Conservation (phyloP, 2,888 invertebrate species). For the Volucella bombylans region DNA sequence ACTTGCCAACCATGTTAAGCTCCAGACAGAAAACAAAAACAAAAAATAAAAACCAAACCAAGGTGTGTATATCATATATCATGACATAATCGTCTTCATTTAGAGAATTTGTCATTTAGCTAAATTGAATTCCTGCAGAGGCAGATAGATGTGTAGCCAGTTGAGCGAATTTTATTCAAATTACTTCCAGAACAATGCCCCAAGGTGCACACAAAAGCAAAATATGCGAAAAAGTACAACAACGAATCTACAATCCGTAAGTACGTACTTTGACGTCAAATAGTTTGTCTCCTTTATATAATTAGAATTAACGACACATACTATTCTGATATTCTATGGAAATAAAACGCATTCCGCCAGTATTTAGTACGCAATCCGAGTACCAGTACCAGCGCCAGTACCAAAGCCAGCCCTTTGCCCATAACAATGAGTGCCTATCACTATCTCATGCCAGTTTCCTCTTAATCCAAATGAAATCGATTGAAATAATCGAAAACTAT, state of each 20-base stretch:
- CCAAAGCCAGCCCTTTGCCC: no score
- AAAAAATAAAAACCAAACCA: constrained; percentile 24
- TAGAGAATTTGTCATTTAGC: constrained; percentile 57
- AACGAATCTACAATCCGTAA: background rate
- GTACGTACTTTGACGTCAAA: constrained; percentile 29
- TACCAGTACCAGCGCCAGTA: no score
- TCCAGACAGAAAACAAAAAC: background rate
- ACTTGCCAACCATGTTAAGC: constrained; percentile 25
- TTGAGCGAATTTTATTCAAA: constrained; percentile 18
- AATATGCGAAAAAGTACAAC: background rate
- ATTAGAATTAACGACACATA: constrained; percentile 39
- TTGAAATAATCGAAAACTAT: constrained; percentile 61
- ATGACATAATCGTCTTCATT: constrained; percentile 64
- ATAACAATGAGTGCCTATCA: background rate
- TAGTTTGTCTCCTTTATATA: constrained; percentile 44
- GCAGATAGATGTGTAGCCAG: constrained; percentile 31
- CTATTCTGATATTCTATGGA: background rate
- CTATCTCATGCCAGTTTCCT: constrained; percentile 13
- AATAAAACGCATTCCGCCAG: constrained; percentile 38
- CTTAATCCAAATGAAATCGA: constrained; percentile 58
- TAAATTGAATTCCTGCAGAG: constrained; percentile 23
- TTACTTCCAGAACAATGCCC: constrained; percentile 27
- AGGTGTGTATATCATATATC: constrained; percentile 54
- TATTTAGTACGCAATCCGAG: no score
- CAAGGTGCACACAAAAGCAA: constrained; percentile 17